Percentiles rank a stretch among this genome's conserved stretches.
phyloP scores from a whole-genome alignment of 2,113 vertebrate species.

The Lonchura striata region DNA sequence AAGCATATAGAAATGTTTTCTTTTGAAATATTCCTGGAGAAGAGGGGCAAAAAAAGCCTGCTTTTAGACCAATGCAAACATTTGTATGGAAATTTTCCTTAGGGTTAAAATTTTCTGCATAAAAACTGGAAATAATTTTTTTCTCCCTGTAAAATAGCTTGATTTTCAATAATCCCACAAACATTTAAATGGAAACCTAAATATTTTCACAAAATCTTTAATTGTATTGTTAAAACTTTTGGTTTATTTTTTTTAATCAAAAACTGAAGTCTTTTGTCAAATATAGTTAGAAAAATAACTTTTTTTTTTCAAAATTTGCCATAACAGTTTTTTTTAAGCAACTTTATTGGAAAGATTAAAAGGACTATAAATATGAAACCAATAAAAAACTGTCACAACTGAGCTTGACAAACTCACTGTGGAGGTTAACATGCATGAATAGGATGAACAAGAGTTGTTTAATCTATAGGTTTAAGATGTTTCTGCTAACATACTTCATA shows the following conservation, averaged over 20 bases:
- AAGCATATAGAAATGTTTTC: conserved; percentile 55
- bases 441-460: neutral
- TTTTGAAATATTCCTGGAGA: conserved; percentile 48
- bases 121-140: neutral
- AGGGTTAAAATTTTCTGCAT: conserved; percentile 45
- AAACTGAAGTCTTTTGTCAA: neutral
- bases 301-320: neutral
- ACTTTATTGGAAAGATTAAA: neutral
- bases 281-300: neutral
- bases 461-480: neutral
- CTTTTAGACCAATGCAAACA: conserved; percentile 60
- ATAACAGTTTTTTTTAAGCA: neutral
- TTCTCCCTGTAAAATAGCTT: neutral
- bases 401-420: neutral
- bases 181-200: conserved; percentile 44
- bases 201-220: conserved; percentile 39
- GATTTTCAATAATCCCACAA: conserved; percentile 50
- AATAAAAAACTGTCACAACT: neutral
- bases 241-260: neutral
- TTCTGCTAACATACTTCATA: neutral
- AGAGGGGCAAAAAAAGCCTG: conserved; percentile 34
- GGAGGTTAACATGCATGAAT: neutral
- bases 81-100: conserved; percentile 56
- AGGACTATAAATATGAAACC: neutral
- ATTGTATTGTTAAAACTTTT: conserved; percentile 34